Conservation (phyloP, 2,113 vertebrate genomes). For the Mus pahari region DNA sequence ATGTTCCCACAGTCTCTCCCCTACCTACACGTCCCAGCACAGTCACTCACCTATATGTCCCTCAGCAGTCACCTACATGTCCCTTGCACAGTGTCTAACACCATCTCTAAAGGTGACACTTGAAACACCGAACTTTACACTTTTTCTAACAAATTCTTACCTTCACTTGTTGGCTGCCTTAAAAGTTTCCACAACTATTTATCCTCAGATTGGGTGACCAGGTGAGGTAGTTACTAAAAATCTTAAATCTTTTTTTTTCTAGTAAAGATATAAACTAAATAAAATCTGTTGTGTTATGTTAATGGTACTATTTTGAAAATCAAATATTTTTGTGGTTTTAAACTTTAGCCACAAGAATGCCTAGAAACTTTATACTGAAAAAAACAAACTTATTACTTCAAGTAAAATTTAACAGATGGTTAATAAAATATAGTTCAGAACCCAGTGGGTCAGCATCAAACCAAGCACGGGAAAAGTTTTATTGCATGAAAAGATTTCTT, state of each 20-base stretch:
- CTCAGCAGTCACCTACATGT: too few relatives aligned
- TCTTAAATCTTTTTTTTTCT: not conserved
- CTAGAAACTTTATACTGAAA: not conserved
- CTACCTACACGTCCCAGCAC: too few relatives aligned
- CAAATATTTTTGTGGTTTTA: conserved; percentile 21
- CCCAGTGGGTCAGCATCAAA: not conserved
- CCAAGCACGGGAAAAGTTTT: not conserved
- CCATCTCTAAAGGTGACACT: not conserved
- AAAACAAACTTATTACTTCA: not conserved
- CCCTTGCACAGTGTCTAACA: not conserved
- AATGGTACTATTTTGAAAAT: not conserved
- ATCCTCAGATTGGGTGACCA: not conserved
- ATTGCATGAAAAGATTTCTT: conserved; percentile 28
- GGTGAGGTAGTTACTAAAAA: not conserved
- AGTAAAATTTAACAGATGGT: conserved; percentile 1
- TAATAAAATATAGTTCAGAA: conserved; percentile 24
- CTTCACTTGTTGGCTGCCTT: not conserved
- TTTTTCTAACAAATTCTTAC: not conserved
- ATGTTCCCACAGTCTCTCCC: too few relatives aligned
- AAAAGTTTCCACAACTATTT: not conserved
- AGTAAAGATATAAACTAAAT: not conserved
- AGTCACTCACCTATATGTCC: too few relatives aligned
- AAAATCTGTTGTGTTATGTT: not conserved
- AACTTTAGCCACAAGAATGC: not conserved
- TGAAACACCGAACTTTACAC: not conserved